Conservation (phyloP, 2,797 vertebrate species). For the Yasuhikotakia modesta region DNA sequence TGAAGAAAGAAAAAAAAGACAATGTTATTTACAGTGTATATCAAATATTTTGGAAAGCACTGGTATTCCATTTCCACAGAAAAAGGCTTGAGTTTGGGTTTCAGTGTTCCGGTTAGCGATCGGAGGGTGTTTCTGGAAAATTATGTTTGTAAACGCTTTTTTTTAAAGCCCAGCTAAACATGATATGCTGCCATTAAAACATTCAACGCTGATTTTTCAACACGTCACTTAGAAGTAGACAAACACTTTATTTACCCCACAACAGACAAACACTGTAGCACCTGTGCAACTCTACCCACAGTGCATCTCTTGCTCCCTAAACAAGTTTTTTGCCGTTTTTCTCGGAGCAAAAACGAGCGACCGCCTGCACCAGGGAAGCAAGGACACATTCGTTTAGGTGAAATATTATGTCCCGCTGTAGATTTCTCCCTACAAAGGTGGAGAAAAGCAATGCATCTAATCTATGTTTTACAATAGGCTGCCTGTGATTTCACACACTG, state of each 20-base stretch:
- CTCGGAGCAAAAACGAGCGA: background rate
- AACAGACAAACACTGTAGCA: background rate
- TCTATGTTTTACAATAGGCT: conserved; percentile 66
- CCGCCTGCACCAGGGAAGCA: conserved; percentile 18
- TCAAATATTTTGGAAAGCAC: conserved; percentile 44
- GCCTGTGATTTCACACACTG: conserved; percentile 54
- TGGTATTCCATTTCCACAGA: conserved; percentile 69
- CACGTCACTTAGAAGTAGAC: background rate
- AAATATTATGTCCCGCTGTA: conserved; percentile 58
- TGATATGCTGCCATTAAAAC: background rate
- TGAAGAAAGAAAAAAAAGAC: conserved; percentile 41
- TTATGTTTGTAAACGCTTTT: background rate
- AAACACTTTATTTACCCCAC: background rate
- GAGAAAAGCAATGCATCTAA: conserved; percentile 50
- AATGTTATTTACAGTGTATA: conserved; percentile 65
- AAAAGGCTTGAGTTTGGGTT: conserved; percentile 24
- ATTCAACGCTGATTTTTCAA: background rate
- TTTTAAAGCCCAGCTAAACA: background rate
- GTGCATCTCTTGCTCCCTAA: background rate
- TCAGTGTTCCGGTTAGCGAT: background rate
- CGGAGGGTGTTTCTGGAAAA: background rate
- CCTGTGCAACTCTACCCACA: background rate
- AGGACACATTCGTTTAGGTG: conserved; percentile 50
- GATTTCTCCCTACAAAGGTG: conserved; percentile 50
- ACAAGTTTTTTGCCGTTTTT: background rate